Conservation (phyloP, 2,888 invertebrate genomes). For the Euproctis similis region DNA sequence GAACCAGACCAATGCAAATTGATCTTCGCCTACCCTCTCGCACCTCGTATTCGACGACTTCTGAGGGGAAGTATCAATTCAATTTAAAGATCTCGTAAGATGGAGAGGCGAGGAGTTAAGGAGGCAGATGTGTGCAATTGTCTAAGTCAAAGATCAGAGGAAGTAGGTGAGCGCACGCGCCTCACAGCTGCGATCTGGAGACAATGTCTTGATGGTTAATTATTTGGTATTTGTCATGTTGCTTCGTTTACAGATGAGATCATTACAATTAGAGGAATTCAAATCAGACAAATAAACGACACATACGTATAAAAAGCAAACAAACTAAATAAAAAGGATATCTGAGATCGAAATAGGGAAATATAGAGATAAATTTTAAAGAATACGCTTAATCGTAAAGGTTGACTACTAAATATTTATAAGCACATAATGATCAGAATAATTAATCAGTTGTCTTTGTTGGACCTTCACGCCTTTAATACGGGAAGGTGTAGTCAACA, state of each 20-base stretch:
- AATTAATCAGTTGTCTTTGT: no score
- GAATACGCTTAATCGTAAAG: no score
- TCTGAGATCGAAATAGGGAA: no score
- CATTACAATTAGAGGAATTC: conserved; percentile 16
- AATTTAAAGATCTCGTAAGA: conserved; percentile 52
- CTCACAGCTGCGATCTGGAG: conserved; percentile 21
- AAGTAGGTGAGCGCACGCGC: conserved; percentile 58
- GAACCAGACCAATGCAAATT: conserved; percentile 33
- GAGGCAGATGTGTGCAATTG: conserved; percentile 69
- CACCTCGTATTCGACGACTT: conserved; percentile 17
- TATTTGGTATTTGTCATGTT: conserved; percentile 39
- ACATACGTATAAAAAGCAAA: no score
- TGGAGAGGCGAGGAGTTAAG: conserved; percentile 23
- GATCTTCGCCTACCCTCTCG: conserved; percentile 28
- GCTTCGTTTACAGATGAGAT: conserved; percentile 16
- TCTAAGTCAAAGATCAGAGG: conserved; percentile 73
- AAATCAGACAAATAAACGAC: conserved; percentile 4
- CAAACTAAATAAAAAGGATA: no score
- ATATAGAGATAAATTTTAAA: no score
- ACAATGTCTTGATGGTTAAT: conserved; percentile 26
- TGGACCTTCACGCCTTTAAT: no score
- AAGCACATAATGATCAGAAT: no score
- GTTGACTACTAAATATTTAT: no score
- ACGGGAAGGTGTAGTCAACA: no score
- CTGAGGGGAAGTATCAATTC: conserved; percentile 37